Evolutionary conservation across 2,797 vertebrate genomes (phyloP), one percentile per base, ranked within the genome.

Genomic region (Pangasius krempfi): DNA sequence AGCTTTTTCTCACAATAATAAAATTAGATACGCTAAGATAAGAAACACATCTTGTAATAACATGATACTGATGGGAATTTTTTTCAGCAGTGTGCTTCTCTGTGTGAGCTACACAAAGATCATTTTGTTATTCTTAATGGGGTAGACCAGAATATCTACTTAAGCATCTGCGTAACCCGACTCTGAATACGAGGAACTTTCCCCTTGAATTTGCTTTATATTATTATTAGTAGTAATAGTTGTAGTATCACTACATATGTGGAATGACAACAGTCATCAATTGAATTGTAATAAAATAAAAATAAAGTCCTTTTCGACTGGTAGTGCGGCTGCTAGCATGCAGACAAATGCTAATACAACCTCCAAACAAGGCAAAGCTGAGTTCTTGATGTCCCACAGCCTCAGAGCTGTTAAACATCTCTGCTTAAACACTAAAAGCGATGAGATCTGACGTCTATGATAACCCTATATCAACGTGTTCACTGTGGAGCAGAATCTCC

Each of bases 391-490:
- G 82, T 50, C 44, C 44, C 27, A 52, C 16, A 30, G 68, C 60
- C 40, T 14, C 12, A 0, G 44, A 25, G 10, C 44, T 70, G 20
- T 68, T 22, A 33, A 68, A 70, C 30, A 37, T 68, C 47, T 54
- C 83, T 52, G n/a, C 64, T 84, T 66, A 50, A 50, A 84, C 3
- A 50, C 18, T 22, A 33, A 84, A 52, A 50, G 22, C 13, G 30
- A 72, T 86, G 22, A 60, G n/a, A 87, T 47, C 10, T 83, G 85
- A 76, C 78, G 7, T 58, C 44, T 83, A 33, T 82, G 78, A 86
- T 64, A 82, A 82, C 66, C 68, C 58, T 50, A 52, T 18, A 56
- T 62, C 16, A 52, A 81, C 12, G 47, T 60, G 22, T 79, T 81
- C 33, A 64, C 83, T 44, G 8, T 73, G 30, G n/a, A 88, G 68